Evolutionary conservation across 2,113 vertebrate species (phyloP).

Genomic region (Campylorhamphus procurvoides): DNA sequence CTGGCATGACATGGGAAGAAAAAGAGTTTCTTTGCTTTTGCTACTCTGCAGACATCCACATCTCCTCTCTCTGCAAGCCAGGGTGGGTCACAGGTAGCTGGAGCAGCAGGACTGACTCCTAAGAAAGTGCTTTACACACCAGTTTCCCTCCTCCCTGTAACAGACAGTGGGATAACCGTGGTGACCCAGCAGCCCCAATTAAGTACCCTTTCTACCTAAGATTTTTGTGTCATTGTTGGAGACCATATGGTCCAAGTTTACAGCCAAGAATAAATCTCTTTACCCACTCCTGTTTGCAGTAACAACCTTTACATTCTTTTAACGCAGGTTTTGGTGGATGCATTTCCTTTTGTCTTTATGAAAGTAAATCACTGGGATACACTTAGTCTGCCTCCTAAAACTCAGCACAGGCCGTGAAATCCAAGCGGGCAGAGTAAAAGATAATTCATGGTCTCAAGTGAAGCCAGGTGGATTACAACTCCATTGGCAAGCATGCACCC

Average conservation of each 20-base stretch:
- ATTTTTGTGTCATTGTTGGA: neutral
- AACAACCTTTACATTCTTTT: conserved; percentile 14
- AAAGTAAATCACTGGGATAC: conserved; percentile 1
- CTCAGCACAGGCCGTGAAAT: conserved; percentile 28
- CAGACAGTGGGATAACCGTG: neutral
- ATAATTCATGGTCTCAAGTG: conserved; percentile 1
- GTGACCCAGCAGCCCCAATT: neutral
- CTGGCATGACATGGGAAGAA: neutral
- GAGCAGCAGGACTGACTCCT: neutral
- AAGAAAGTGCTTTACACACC: neutral
- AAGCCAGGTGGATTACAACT: conserved; percentile 30
- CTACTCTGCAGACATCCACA: neutral
- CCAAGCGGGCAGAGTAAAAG: neutral
- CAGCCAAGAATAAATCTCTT: conserved; percentile 29
- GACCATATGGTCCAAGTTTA: conserved; percentile 30
- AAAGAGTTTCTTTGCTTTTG: neutral
- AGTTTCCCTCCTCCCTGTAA: neutral
- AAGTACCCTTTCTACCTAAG: neutral
- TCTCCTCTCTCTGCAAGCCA: neutral
- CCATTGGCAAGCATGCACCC: neutral
- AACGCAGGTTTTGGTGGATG: neutral
- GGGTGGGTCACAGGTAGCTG: neutral
- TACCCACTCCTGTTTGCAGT: neutral
- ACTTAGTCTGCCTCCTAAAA: conserved; percentile 22
- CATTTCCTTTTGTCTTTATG: conserved; percentile 1